A percentile compares a stretch with the other conserved stretches of the same genome.
These are phyloP conservation scores for Macroramphosus scolopax DNA, from an alignment of 2,797 vertebrate species.

Conservation along the genomic window DNA sequence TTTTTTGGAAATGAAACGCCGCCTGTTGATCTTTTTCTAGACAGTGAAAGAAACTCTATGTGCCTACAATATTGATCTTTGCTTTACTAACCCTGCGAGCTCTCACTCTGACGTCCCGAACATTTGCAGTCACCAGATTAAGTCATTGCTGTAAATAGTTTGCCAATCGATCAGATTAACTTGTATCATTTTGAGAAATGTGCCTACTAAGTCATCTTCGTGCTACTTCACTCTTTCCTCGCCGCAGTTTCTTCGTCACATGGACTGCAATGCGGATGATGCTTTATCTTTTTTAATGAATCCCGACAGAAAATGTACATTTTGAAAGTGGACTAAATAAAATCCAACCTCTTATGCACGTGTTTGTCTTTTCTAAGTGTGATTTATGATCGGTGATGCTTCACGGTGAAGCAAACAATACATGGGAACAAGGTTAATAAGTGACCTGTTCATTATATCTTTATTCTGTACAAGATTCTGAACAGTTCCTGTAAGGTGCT, in stretches of 20 bases:
- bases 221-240: slow-evolving; percentile 60
- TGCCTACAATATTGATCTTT: slow-evolving; percentile 28
- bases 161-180: slow-evolving; percentile 66
- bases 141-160: slow-evolving; percentile 79
- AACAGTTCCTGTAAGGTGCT: no score
- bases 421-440: no score
- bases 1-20: slow-evolving; percentile 65
- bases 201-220: slow-evolving; percentile 73
- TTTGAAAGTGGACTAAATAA: slow-evolving; percentile 83
- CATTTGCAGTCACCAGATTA: slow-evolving; percentile 63
- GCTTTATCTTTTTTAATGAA: slow-evolving; percentile 82
- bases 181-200: slow-evolving; percentile 71
- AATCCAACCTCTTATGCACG: slow-evolving; percentile 58
- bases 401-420: no score
- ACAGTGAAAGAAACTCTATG: slow-evolving; percentile 43
- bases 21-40: slow-evolving; percentile 59
- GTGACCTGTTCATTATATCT: no score
- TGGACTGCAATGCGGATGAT: slow-evolving; percentile 67
- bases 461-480: no score
- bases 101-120: slow-evolving; percentile 63
- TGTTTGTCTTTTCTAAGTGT: slow-evolving; percentile 19
- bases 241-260: slow-evolving; percentile 65
- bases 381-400: not conserved
- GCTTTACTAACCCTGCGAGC: slow-evolving; percentile 61
- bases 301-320: slow-evolving; percentile 78